These are phyloP conservation scores for Drosophila affinis DNA, from an alignment of 2,888 invertebrate species.

Conservation along the genomic window DNA sequence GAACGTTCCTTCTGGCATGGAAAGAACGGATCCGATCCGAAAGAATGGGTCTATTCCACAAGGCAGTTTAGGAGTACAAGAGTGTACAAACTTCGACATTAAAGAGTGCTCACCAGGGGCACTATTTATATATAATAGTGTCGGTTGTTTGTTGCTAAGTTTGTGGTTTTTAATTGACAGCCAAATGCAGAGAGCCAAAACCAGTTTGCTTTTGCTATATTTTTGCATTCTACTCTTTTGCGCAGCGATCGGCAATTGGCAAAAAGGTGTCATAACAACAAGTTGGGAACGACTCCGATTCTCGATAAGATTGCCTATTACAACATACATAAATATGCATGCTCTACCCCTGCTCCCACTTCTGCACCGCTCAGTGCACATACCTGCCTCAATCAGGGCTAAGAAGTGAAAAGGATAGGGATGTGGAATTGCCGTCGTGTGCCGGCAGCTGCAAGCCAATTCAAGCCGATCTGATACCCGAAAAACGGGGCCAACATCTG, in stretches of 20 bases:
- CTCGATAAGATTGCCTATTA: constrained; percentile 58
- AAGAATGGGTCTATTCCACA: no score
- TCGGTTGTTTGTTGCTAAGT: neutral
- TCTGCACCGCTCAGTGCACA: neutral
- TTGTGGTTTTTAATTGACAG: constrained; percentile 63
- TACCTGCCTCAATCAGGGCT: constrained; percentile 55
- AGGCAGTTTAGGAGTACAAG: neutral
- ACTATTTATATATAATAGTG: constrained; percentile 38
- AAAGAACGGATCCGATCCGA: no score
- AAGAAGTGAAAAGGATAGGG: constrained; percentile 12
- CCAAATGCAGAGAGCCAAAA: constrained; percentile 59
- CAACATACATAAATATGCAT: constrained; percentile 55
- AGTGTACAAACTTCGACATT: neutral
- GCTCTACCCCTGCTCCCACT: constrained; percentile 28
- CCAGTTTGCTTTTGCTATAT: constrained; percentile 49
- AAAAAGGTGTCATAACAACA: constrained; percentile 67
- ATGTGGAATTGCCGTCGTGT: constrained; percentile 55
- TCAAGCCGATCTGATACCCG: constrained; percentile 47
- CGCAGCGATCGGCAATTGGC: constrained; percentile 27
- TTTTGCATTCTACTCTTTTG: constrained; percentile 58
- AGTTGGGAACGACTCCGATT: constrained; percentile 31
- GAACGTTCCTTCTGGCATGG: no score
- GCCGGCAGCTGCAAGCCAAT: constrained; percentile 68
- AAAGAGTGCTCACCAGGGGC: constrained; percentile 8
- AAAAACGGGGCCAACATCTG: constrained; percentile 33